Base-by-base conservation (phyloP, 2,113 vertebrate genomes). In the Nymphicus hollandicus region DNA sequence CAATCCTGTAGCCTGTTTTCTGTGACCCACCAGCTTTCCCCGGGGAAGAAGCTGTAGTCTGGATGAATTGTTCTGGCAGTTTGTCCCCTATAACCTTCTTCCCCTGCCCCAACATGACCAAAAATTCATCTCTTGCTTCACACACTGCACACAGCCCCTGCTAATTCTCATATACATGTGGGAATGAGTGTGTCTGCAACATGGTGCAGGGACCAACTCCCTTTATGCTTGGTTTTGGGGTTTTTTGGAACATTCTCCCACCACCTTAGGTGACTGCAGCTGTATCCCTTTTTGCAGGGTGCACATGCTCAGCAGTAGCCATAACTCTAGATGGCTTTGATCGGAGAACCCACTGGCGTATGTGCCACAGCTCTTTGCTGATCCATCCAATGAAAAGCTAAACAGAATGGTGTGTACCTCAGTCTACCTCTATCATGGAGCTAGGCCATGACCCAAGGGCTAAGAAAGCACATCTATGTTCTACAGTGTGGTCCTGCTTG, bases 381-480 rank as follows among this genome's bases (percentile, higher is more conserved):
- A 17, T 50, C 35, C 37, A 55, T 31, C 19, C 6, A 5, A 35
- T 35, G 17, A 35, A 49, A 46, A 71, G 17, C 35, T 52, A 72
- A 81, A 47, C 17, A 6, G 31, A 5, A 19, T 69, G 35, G 13
- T 23, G 7, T 44, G 49, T 33, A 22, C 22, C 29, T 89, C 9
- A 2, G 0, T 53, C 31, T 44, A 19, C 27, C 29, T 41, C n/a
- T 25, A 0, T 49, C 6, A 0, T 23, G 31, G 65, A 82, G 17
- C 28, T 74, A 17, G 25, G 28, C 16, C 25, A 3, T 19, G 6
- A 85, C 31, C 24, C 70, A 49, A 78, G 12, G 10, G 5, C 31
- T 76, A 16, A 28, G 43, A 76, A 50, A 66, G 2, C 29, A 41
- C 25, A 13, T 13, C 25, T 43, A 2, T 17, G 43, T 56, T 82